Conservation (phyloP, 2,113 vertebrate genomes). For the Nibea coibor region DNA sequence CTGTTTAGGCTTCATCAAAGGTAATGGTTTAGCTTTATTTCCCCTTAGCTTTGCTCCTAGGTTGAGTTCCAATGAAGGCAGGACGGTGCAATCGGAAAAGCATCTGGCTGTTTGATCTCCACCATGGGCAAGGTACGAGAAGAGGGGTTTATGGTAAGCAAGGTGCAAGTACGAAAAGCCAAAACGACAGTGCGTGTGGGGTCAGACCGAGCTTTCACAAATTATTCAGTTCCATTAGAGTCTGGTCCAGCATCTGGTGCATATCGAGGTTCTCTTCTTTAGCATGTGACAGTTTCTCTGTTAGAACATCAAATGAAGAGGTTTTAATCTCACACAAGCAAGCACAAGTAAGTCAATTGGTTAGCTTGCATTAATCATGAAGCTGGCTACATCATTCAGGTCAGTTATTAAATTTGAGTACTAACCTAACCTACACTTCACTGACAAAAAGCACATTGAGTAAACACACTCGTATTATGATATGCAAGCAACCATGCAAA, state of each 20-base stretch:
- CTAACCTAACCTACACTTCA: slow-evolving; percentile 24
- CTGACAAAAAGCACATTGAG: slow-evolving; percentile 19
- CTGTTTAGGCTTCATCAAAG: slow-evolving; percentile 68
- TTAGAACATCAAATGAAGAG: slow-evolving; percentile 88
- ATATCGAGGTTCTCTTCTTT: slow-evolving; percentile 99
- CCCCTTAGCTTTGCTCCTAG: slow-evolving; percentile 79
- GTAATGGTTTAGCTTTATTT: slow-evolving; percentile 72
- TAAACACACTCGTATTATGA: slow-evolving; percentile 26
- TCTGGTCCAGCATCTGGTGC: slow-evolving; percentile 99
- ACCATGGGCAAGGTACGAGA: slow-evolving; percentile 58
- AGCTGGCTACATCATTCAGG: slow-evolving; percentile 38
- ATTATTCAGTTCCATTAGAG: slow-evolving; percentile 99
- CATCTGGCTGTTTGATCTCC: slow-evolving; percentile 71
- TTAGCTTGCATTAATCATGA: slow-evolving; percentile 62
- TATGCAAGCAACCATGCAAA: slow-evolving; percentile 59
- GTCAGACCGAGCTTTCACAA: slow-evolving; percentile 92
- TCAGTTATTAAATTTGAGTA: slow-evolving; percentile 11
- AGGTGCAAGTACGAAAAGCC: slow-evolving; percentile 87
- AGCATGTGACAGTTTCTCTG: slow-evolving; percentile 99
- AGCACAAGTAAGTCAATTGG: slow-evolving; percentile 32
- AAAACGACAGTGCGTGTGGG: slow-evolving; percentile 76
- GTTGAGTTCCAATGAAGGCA: slow-evolving; percentile 85
- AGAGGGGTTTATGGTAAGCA: slow-evolving; percentile 84
- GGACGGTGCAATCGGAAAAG: slow-evolving; percentile 70
- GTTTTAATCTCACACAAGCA: slow-evolving; percentile 65